These are phyloP conservation scores for Phrynocephalus guinanensis DNA, from an alignment of 2,797 vertebrate genomes.

Conservation along the genomic window DNA sequence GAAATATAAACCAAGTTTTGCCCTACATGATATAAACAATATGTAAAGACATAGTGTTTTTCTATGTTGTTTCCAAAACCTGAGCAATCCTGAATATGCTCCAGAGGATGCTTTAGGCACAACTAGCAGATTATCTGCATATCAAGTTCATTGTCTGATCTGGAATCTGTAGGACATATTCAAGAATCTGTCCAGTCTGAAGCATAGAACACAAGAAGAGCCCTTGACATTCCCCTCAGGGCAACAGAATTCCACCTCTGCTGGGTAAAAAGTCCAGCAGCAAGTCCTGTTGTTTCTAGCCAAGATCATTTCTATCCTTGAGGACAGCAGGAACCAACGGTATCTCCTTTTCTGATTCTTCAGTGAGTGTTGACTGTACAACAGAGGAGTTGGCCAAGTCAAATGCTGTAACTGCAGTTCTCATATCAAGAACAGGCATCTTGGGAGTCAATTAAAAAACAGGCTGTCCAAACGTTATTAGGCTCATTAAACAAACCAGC, in stretches of 20 bases:
- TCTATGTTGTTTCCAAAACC: too few relatives aligned
- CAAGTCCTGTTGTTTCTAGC: not conserved
- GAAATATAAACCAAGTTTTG: too few relatives aligned
- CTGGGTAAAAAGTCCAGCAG: not conserved
- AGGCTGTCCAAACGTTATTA: not conserved
- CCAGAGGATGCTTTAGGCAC: not conserved
- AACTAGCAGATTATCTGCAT: not conserved
- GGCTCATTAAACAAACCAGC: not conserved
- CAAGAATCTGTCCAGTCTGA: not conserved
- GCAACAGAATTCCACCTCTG: not conserved
- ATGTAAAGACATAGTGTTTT: too few relatives aligned
- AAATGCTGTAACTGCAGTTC: not conserved
- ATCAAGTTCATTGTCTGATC: not conserved
- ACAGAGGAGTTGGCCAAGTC: not conserved
- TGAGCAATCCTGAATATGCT: too few relatives aligned
- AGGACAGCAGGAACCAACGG: not conserved
- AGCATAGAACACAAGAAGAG: not conserved
- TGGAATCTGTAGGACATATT: not conserved
- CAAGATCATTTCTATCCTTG: not conserved
- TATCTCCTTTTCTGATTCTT: slow-evolving; percentile 14
- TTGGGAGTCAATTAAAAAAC: not conserved
- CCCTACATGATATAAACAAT: too few relatives aligned
- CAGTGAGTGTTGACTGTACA: not conserved
- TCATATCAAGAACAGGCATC: not conserved
- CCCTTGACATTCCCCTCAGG: not conserved